These are phyloP conservation scores for Azorinus chamasolen DNA, from an alignment of 2,888 invertebrate species.

Conservation along the genomic window DNA sequence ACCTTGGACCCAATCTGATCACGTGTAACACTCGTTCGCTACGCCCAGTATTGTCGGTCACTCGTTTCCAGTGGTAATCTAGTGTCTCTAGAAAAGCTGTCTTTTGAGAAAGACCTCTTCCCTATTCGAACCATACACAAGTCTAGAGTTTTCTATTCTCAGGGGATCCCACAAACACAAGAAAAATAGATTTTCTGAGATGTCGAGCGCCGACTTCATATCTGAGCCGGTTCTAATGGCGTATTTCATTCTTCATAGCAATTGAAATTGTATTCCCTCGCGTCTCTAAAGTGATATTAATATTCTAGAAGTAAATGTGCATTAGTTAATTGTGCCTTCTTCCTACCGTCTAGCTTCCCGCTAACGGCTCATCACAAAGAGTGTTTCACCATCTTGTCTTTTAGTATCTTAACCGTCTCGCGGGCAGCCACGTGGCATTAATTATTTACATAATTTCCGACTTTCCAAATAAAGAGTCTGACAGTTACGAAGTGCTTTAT, in stretches of 20 bases:
- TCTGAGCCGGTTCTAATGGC: constrained; percentile 63
- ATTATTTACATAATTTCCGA: constrained; percentile 41
- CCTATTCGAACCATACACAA: constrained; percentile 57
- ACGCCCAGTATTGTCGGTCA: too few species aligned
- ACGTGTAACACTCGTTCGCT: too few species aligned
- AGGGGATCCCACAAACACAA: constrained; percentile 41
- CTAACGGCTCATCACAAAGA: constrained; percentile 38
- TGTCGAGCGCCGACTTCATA: constrained; percentile 42
- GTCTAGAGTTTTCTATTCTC: constrained; percentile 23
- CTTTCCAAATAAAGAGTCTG: constrained; percentile 45
- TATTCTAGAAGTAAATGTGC: constrained; percentile 77
- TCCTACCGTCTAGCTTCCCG: constrained; percentile 43
- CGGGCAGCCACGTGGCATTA: constrained; percentile 31
- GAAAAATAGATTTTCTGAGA: constrained; percentile 63
- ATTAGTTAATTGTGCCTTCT: constrained; percentile 78
- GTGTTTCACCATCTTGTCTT: constrained; percentile 31
- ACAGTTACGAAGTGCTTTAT: constrained; percentile 56
- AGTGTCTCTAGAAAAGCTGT: not conserved
- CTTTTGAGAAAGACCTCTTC: constrained; percentile 66
- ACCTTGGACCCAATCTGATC: too few species aligned
- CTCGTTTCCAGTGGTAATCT: too few species aligned
- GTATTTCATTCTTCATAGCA: constrained; percentile 63
- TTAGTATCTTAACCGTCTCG: constrained; percentile 7
- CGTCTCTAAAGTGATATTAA: constrained; percentile 75
- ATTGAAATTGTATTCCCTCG: constrained; percentile 72